Evolutionary conservation across 2,113 vertebrate genomes (phyloP).

Genomic region (Clarias gariepinus): DNA sequence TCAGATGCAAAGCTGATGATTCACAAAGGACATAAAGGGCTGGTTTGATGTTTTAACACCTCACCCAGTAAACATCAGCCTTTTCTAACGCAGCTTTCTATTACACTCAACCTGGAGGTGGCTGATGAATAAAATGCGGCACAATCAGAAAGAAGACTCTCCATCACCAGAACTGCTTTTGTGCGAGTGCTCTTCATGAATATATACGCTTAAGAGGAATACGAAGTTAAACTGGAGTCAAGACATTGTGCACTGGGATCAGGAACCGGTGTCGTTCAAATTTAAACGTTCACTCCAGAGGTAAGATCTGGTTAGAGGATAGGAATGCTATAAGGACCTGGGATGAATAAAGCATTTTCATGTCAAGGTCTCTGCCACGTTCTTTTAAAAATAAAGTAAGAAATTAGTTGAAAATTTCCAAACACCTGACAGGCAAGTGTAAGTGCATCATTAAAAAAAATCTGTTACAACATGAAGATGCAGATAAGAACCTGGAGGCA

Average conservation of each 20-base stretch:
- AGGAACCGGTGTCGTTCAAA: too few species aligned
- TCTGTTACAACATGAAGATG: background rate
- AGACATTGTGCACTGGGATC: background rate
- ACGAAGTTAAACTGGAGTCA: background rate
- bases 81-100: background rate
- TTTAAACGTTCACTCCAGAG: background rate
- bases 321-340: background rate
- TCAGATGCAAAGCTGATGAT: background rate
- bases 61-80: background rate
- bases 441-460: background rate
- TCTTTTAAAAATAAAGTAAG: background rate
- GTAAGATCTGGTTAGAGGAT: background rate
- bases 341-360: background rate
- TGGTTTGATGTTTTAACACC: conserved; percentile 38
- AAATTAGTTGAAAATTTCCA: background rate
- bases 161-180: background rate
- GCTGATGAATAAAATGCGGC: conserved; percentile 4
- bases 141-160: background rate
- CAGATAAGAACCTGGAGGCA: background rate
- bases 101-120: background rate
- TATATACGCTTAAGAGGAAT: background rate
- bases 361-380: background rate
- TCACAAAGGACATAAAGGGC: conserved; percentile 27
- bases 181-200: background rate
- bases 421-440: too few species aligned